phyloP scores from a whole-genome alignment of 1,140 invertebrate species.

The Paraescarpia echinospica region DNA sequence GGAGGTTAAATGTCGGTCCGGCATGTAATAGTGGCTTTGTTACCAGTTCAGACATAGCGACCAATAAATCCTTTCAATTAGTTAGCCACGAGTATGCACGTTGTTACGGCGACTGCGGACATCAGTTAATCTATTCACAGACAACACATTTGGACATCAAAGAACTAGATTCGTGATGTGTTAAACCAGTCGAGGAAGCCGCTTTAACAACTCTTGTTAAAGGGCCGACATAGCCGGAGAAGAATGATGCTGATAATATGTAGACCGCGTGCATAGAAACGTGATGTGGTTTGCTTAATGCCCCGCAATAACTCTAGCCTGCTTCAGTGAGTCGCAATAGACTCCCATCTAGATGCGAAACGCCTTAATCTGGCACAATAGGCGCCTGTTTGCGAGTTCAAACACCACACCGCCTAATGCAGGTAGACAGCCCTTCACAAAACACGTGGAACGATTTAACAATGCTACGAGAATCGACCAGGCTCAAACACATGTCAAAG shows the following conservation, averaged over 20 bases:
- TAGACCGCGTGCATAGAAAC: neutral
- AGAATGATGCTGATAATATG: neutral
- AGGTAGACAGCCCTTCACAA: neutral
- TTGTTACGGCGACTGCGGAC: too few species aligned
- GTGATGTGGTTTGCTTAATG: neutral
- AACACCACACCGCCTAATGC: neutral
- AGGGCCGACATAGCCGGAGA: too few species aligned
- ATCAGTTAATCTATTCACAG: too few species aligned
- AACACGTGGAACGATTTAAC: neutral
- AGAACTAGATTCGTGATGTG: too few species aligned
- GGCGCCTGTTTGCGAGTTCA: neutral
- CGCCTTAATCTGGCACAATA: neutral
- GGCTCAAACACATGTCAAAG: neutral
- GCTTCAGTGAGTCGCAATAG: neutral
- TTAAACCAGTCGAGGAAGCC: too few species aligned
- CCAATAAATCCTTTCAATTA: too few species aligned
- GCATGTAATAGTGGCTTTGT: too few species aligned
- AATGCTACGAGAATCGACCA: neutral
- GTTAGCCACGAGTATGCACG: too few species aligned
- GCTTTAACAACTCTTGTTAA: too few species aligned
- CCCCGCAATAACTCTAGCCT: neutral
- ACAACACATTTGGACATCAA: too few species aligned
- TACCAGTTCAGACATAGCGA: too few species aligned
- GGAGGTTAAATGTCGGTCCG: too few species aligned
- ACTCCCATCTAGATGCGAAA: neutral